Conservation (phyloP, 1,140 invertebrate genomes). For the Adelges cooleyi region DNA sequence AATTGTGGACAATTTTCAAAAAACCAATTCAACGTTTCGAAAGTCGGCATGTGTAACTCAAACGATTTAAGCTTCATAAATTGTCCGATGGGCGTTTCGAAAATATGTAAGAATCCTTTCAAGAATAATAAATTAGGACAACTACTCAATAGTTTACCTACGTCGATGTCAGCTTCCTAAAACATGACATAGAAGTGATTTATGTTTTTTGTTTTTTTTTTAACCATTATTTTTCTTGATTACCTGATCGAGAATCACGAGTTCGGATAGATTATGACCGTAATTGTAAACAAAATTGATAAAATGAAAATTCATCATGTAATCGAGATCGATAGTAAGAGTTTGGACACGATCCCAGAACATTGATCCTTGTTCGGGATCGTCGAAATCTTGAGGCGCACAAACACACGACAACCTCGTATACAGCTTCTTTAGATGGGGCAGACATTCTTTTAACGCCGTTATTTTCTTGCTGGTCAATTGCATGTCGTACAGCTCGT, state of each 20-base stretch:
- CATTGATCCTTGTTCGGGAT: constrained; percentile 15
- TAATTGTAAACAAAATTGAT: constrained; percentile 11
- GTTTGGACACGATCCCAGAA: constrained; percentile 17
- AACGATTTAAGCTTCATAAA: constrained; percentile 3
- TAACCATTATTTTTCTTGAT: neutral
- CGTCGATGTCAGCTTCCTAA: constrained; percentile 16
- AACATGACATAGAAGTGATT: neutral
- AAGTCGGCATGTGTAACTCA: constrained; percentile 16
- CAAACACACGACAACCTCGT: constrained; percentile 18
- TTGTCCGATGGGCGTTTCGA: neutral
- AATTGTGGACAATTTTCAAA: constrained; percentile 22
- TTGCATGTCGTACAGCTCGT: constrained; percentile 23
- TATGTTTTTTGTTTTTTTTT: neutral
- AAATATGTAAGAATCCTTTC: constrained; percentile 24
- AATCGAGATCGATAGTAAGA: constrained; percentile 20
- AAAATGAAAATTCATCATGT: constrained; percentile 22
- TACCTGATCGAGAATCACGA: constrained; percentile 13
- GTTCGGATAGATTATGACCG: neutral
- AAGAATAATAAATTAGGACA: constrained; percentile 12
- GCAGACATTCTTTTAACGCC: neutral
- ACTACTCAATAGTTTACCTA: neutral
- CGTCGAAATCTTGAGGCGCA: neutral
- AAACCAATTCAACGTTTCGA: constrained; percentile 21
- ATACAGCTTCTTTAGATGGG: constrained; percentile 16
- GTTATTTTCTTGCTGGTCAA: constrained; percentile 13